Base-by-base conservation (phyloP, 2,797 vertebrate species). In the Sarcoramphus papa region DNA sequence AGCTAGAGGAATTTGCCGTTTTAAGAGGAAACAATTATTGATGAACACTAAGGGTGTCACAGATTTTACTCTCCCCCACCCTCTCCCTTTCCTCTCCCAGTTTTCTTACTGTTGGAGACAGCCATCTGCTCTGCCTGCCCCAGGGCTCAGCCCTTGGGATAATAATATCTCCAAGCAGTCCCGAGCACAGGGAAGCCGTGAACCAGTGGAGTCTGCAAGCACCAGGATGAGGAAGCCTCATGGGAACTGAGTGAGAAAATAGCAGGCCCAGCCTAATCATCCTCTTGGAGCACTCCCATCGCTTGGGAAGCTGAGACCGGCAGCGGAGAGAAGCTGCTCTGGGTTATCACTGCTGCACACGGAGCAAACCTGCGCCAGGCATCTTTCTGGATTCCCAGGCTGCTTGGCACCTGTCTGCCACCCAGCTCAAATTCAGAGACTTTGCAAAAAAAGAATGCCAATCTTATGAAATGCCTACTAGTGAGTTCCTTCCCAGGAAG, bases 111-210 rank as follows among this genome's bases (percentile, higher is more conserved):
- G 33, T 47, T 9, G 17, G 27, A 73, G 69, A 62, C 54, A 94
- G 50, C 77, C 93, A 89, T 84, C 77, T 90, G 69, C 86, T 92
- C 59, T 87, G 83, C 81, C 24, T 89, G 77, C 60, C 81, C 91
- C 2, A 1, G 64, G 78, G 72, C 86, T 92, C 74, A 92, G 50
- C 85, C 67, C 80, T 53, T 9, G 56, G 70, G 56, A 79, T 68
- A 77, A 54, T 65, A 70, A 27, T 50, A 53, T 83, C 77, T 79
- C 67, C 59, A 20, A 37, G 65, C 30, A 67, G 53, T 12, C 67
- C 74, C 1, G 12, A 88, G 24, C 60, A 27, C 23, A n/a, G 65
- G 69, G 85, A 88, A 79, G 70, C 64, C 6, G 4, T 3, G 30
- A 95, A 70, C 59, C 80, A 86, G 83, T 1, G 1, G 47, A 73